Conservation (phyloP, 2,797 vertebrate genomes). For the Diplodus puntazzo region DNA sequence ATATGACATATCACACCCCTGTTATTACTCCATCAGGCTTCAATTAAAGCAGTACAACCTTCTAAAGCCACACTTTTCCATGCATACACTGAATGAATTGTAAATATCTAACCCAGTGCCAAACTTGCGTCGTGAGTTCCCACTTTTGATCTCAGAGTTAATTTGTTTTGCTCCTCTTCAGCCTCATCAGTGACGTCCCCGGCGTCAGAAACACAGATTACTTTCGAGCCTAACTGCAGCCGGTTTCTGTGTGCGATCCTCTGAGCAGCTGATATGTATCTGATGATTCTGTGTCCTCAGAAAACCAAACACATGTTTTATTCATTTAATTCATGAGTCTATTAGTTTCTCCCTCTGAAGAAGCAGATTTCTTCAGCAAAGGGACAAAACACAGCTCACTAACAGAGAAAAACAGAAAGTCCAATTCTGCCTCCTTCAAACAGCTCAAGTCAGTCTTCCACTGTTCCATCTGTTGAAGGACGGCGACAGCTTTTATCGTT, state of each 20-base stretch:
- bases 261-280: constrained; percentile 20
- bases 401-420: constrained; percentile 6
- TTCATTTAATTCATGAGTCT: constrained; percentile 54
- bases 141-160: background rate
- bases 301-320: constrained; percentile 45
- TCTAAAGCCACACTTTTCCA: background rate
- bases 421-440: constrained; percentile 21
- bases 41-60: background rate
- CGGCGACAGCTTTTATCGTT: background rate
- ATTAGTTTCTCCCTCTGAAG: constrained; percentile 27
- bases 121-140: background rate
- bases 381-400: constrained; percentile 16
- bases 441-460: background rate
- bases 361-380: background rate
- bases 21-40: background rate
- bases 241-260: constrained; percentile 9
- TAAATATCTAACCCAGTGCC: no score
- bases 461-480: background rate
- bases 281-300: constrained; percentile 19
- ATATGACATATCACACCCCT: background rate
- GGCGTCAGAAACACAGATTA: background rate
- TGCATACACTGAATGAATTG: background rate
- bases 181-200: no score
- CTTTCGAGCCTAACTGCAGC: background rate
- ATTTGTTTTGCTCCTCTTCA: background rate